Base-by-base conservation (phyloP, 2,797 vertebrate genomes). In the Chaunax sp. region DNA sequence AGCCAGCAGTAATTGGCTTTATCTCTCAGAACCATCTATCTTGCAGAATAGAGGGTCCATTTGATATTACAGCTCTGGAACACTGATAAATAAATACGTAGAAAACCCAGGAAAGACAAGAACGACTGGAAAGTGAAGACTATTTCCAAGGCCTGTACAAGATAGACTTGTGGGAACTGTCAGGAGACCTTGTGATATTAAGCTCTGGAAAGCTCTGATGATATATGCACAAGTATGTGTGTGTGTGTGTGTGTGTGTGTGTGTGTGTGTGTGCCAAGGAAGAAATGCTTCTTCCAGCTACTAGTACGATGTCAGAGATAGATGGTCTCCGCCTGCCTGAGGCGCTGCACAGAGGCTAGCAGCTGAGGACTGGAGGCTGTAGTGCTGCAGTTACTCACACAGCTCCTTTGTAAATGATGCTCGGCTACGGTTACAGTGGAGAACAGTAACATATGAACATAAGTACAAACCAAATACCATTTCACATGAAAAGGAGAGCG, bases 1-100 rank as follows among this genome's bases (percentile, higher is more conserved):
- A 85, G 84, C 77, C 72, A 78, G 30, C 57, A 38, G 62, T 87
- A 86, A 85, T 85, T 86, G 81, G 76, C 68, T 78, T 80, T 78
- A 85, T 82, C 79, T 80, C 72, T 73, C 67, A 65, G 37, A 77
- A 75, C 89, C 86, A 88, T 91, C 91, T 92, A 85, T 88, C 76
- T 66, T 53, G 33, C 67, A 62, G 60, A 84, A 75, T 77, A 87
- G 77, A 82, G 65, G 56, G 63, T 65, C 68, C 43, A 63, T 80
- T 64, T 75, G 60, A 84, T 80, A 77, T 58, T 7, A n/a, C 62
- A 77, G 69, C 55, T 62, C 41, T 54, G 63, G 20, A 75, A 40
- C 41, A 58, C 50, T 33, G 59, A 75, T 66, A 75, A 72, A 76
- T 72, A 76, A 75, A 77, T 51, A 64, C 77, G 58, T 11, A 52